phyloP scores from a whole-genome alignment of 2,113 vertebrate genomes.

The Pseudolaguvia tuberculata region DNA sequence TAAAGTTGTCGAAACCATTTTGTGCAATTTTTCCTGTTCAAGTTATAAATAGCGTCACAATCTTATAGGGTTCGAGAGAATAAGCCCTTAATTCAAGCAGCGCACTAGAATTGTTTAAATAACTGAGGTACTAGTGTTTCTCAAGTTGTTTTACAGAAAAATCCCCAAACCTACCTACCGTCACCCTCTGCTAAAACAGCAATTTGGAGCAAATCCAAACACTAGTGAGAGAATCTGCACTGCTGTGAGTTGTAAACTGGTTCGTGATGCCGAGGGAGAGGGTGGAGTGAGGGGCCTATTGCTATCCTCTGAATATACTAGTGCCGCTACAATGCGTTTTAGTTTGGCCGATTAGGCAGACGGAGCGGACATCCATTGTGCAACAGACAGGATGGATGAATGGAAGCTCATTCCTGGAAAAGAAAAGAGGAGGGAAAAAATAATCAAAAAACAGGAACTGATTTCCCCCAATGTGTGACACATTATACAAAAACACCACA shows the following conservation, averaged over 20 bases:
- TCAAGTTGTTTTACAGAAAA: conserved; percentile 59
- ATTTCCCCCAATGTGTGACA: conserved; percentile 29
- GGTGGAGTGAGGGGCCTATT: conserved; percentile 60
- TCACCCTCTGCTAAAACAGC: conserved; percentile 65
- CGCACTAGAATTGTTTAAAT: conserved; percentile 51
- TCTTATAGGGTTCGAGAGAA: conserved; percentile 62
- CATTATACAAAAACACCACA: not conserved
- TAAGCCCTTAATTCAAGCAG: conserved; percentile 54
- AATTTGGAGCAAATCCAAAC: conserved; percentile 55
- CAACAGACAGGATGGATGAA: conserved; percentile 59
- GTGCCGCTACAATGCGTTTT: conserved; percentile 62
- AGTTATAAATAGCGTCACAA: conserved; percentile 58
- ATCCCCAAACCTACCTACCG: conserved; percentile 47
- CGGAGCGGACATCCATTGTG: conserved; percentile 74
- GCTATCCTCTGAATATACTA: conserved; percentile 73
- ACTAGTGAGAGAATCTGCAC: conserved; percentile 52
- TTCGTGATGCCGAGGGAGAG: conserved; percentile 54
- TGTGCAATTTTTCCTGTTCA: conserved; percentile 54
- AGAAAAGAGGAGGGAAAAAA: not conserved
- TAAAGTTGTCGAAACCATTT: conserved; percentile 61
- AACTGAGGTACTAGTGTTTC: conserved; percentile 69
- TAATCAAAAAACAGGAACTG: conserved; percentile 16
- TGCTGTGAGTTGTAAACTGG: conserved; percentile 53
- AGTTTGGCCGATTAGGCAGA: conserved; percentile 59
- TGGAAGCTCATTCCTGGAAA: conserved; percentile 76